Base-by-base conservation (phyloP, 2,888 invertebrate genomes). In the Drosophila monieri region DNA sequence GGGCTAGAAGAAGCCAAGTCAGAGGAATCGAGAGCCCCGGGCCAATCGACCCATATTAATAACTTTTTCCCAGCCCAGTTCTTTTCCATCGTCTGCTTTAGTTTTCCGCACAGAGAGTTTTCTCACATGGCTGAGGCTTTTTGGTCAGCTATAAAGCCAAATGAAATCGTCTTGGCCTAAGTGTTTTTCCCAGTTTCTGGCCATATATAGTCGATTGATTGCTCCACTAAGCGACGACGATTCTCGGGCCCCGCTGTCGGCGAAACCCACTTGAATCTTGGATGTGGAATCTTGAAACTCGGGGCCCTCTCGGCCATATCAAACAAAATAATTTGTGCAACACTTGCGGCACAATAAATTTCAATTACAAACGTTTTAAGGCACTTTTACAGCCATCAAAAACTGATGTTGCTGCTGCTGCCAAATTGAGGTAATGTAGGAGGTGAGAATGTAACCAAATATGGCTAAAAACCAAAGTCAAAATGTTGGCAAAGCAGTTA, bases 161-260 rank as follows among this genome's bases (percentile, higher is more conserved):
- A 80, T 80, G 85, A 80, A 80, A 81, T 80, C 77, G 85, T 80
- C 85, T 78, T 68, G 71, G 41, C 81, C 81, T 80, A 80, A 85
- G 80, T 80, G 80, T 81, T 80, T 80, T 80, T 85, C 75, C 79
- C 80, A 85, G 85, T 80, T 71, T 55, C 39, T 51, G 64, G 74
- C 89, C 88, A 75, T 86, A 88, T 89, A 86, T 87, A 84, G 85
- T 49, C 85, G 88, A 86, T 86, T 89, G 88, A 88, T 88, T 89
- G 89, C 86, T 88, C 88, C 77, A 88, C 86, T 80, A 84, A 77
- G 78, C 80, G 77, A 78, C 62, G 48, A 30, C 25, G 62, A 61
- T 61, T 64, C 62, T 76, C 76, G 21, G 35, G 62, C 18, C 21
- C 47, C 61, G 8, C 18, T 12, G 46, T 32, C 46, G 46, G 56